Conservation (phyloP, 2,888 invertebrate genomes). For the Drosophila longiperda region DNA sequence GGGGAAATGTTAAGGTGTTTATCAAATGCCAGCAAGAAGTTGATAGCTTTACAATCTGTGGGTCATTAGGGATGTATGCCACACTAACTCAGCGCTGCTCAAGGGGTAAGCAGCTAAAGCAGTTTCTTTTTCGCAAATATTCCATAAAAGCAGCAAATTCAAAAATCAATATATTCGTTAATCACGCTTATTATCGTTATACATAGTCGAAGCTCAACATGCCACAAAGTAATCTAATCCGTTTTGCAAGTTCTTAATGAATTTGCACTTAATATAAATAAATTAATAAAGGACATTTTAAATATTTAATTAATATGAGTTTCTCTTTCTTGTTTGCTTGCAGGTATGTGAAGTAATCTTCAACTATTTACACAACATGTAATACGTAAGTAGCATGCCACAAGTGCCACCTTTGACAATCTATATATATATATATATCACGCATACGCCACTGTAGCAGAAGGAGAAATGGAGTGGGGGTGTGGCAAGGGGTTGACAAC, state of each 20-base stretch:
- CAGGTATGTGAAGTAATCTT: conserved; percentile 68
- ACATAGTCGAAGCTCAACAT: not conserved
- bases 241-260: not conserved
- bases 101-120: not conserved
- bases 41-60: conserved; percentile 41
- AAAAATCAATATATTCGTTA: not conserved
- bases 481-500: conserved; percentile 1
- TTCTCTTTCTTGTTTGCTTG: conserved; percentile 47
- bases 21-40: conserved; percentile 34
- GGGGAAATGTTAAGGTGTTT: conserved; percentile 46
- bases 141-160: not conserved
- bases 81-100: not conserved
- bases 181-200: not conserved
- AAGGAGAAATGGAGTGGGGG: not conserved
- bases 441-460: conserved; percentile 38
- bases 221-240: not conserved
- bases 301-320: conserved; percentile 36
- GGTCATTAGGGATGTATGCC: conserved; percentile 38
- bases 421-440: conserved; percentile 7
- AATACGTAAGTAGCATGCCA: conserved; percentile 55
- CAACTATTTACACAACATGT: conserved; percentile 18
- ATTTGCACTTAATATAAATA: not conserved
- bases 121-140: not conserved
- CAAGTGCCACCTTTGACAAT: conserved; percentile 32
- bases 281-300: not conserved